Conservation (phyloP, 2,888 invertebrate species). For the Punctoribates punctum region DNA sequence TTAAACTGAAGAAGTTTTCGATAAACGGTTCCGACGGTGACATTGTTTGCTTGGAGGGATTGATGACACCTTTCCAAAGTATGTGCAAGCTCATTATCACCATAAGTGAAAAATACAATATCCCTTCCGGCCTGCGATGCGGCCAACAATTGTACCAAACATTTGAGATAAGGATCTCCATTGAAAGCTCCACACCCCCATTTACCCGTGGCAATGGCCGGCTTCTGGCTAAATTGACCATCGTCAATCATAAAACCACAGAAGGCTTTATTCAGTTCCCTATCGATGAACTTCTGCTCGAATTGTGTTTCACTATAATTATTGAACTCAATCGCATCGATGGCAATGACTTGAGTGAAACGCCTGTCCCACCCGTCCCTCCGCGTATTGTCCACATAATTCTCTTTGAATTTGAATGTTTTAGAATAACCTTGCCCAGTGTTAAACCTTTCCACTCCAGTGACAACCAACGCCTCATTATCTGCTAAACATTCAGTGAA, state of each 20-base stretch:
- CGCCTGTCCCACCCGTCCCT: background rate
- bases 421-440: conserved; percentile 63
- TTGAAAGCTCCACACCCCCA: conserved; percentile 65
- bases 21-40: too few species aligned
- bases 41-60: too few species aligned
- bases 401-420: background rate
- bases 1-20: too few species aligned
- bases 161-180: conserved; percentile 47
- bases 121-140: conserved; percentile 59
- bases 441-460: conserved; percentile 75
- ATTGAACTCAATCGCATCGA: background rate
- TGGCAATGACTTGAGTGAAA: background rate
- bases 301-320: conserved; percentile 53
- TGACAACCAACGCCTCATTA: conserved; percentile 77
- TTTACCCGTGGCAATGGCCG: conserved; percentile 79
- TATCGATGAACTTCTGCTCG: conserved; percentile 53
- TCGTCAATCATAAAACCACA: conserved; percentile 47
- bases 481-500: conserved; percentile 74
- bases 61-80: too few species aligned
- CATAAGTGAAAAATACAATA: too few species aligned
- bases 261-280: conserved; percentile 81
- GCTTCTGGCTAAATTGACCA: conserved; percentile 24
- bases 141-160: conserved; percentile 48
- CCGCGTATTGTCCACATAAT: background rate
- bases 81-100: too few species aligned